Base-by-base conservation (phyloP, 2,113 vertebrate species). In the Clarias batrachus region DNA sequence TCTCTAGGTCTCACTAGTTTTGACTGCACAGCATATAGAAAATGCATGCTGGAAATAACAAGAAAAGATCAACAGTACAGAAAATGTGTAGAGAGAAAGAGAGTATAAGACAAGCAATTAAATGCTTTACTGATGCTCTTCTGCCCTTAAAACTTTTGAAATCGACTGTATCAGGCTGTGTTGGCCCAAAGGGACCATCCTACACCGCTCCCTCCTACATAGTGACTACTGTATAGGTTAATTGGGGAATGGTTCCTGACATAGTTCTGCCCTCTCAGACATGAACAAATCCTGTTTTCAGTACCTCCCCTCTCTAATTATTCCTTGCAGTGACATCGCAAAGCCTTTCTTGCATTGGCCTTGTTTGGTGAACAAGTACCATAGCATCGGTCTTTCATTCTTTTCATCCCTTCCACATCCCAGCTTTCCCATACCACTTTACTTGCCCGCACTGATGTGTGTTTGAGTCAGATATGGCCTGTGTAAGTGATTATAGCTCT, bases 1-100 rank as follows among this genome's bases (percentile, higher is more conserved):
- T 25, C 81, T 25, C 25, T 52, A 48, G 37, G 62, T 65, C 23
- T 76, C 21, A 23, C 13, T 77, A 27, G 25, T 48, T 52, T 60
- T 30, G 9, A 63, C 73, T 3, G 2, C 59, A 76, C 8, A 37
- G 14, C 4, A 14, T 66, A 54, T 33, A 21, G 48, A 70, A 27
- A 78, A 78, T 57, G 25, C 52, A 59, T 52, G 16, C 59, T 27
- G 60, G 5, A 21, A 68, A 33, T 63, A 41, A 71, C 71, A 54
- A 52, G 88, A 85, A 48, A 80, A 76, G 87, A 87, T 89, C 82
- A 76, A 90, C 90, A 88, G 88, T 90, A 88, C 81, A 87, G 57
- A 71, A 91, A 91, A 90, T 25, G 82, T 59, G 78, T 19, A 77
- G 76, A 41, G 71, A 88, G 27, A 81, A 83, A 77, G 66, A 30